Evolutionary conservation across 92 coral and sea anemone species (phyloP).

Genomic region (Muricea muricata): DNA sequence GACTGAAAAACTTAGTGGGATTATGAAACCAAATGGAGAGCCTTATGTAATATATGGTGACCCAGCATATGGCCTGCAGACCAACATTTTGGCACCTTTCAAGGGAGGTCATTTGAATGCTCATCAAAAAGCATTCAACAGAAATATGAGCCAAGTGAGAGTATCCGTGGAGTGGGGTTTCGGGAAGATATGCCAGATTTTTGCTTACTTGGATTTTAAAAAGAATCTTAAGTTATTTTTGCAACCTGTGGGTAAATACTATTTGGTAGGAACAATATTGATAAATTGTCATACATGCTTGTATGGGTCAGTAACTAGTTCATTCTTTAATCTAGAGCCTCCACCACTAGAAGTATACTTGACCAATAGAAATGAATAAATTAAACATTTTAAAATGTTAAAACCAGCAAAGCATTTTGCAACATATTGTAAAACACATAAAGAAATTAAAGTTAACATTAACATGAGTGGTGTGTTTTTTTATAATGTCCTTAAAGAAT

Average conservation of each 20-base stretch:
- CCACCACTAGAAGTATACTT: slow-evolving; percentile 64
- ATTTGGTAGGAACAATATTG: slow-evolving; percentile 56
- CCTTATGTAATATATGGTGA: slow-evolving; percentile 78
- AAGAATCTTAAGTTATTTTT: slow-evolving; percentile 70
- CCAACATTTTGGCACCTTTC: slow-evolving; percentile 71
- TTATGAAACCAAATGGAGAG: slow-evolving; percentile 71
- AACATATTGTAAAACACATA: no score
- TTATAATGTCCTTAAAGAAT: no score
- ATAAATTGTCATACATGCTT: slow-evolving; percentile 65
- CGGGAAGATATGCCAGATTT: slow-evolving; percentile 66
- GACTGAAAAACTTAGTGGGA: slow-evolving; percentile 41
- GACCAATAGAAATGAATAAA: no score
- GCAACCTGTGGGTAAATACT: slow-evolving; percentile 76
- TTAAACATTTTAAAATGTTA: no score
- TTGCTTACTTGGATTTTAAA: slow-evolving; percentile 74
- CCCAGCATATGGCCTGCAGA: slow-evolving; percentile 72
- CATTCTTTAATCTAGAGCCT: slow-evolving; percentile 65
- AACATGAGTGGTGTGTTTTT: no score
- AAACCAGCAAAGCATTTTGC: no score
- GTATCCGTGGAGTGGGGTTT: slow-evolving; percentile 73
- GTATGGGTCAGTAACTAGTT: slow-evolving; percentile 69
- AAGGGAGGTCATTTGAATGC: slow-evolving; percentile 62
- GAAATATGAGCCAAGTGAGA: slow-evolving; percentile 71
- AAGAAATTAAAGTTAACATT: no score
- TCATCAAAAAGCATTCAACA: slow-evolving; percentile 64